Evolutionary conservation across 1,140 invertebrate genomes (phyloP).

Genomic region (Bombus difficillimus): DNA sequence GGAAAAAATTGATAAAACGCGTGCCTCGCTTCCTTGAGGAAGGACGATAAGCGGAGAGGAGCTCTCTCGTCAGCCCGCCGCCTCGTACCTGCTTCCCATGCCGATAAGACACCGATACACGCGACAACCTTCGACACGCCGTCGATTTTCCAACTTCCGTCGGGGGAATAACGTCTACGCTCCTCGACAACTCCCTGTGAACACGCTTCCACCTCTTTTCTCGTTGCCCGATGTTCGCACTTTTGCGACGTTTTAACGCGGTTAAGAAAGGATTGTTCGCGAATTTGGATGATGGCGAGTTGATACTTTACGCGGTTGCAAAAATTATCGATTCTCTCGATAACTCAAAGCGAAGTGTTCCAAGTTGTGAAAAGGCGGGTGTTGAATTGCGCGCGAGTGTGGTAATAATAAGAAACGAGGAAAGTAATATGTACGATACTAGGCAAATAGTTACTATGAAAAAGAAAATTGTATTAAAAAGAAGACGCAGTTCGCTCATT

Average conservation of each 20-base stretch:
- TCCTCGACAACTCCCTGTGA: neutral
- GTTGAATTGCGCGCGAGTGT: too few species aligned
- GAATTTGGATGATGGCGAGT: too few species aligned
- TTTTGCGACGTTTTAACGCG: neutral
- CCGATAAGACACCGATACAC: constrained; percentile 65
- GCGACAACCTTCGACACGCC: constrained; percentile 9
- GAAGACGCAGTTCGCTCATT: neutral
- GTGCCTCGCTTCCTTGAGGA: constrained; percentile 54
- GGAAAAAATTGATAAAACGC: constrained; percentile 78
- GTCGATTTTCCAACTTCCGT: constrained; percentile 35
- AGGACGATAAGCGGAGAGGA: constrained; percentile 60
- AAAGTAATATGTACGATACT: too few species aligned
- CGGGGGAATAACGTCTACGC: neutral
- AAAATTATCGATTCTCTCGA: too few species aligned
- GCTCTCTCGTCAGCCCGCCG: constrained; percentile 27
- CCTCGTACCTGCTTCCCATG: constrained; percentile 34
- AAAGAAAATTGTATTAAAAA: too few species aligned
- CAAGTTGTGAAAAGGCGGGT: too few species aligned
- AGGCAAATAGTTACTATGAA: too few species aligned
- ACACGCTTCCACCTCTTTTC: neutral
- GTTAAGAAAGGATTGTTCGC: too few species aligned
- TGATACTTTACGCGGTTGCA: too few species aligned
- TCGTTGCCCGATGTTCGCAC: neutral
- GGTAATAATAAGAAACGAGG: too few species aligned
- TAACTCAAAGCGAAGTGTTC: too few species aligned